A percentile compares a stretch with the other conserved stretches of the same genome.
Conservation (phyloP, 2,113 vertebrate genomes). For the Oryctolagus cuniculus region mOryCun1.1 NC_091434.1:150167501-150168000, state of each 20-base stretch:
- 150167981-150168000: conserved; percentile 62
- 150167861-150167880: conserved; percentile 64
- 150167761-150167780: neutral
- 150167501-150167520: neutral
- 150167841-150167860: conserved; percentile 63
- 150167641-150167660: neutral
- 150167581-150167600: neutral
- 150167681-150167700: neutral
- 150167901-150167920: conserved; percentile 73
- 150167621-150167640: neutral
- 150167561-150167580: neutral
- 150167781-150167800: conserved; percentile 56
- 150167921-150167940: conserved; percentile 76
- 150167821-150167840: conserved; percentile 44
- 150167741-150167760: neutral
- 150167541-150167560: neutral
- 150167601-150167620: neutral
- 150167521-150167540: neutral
- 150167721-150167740: neutral
- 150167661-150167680: neutral
- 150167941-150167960: conserved; percentile 79
- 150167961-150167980: conserved; percentile 77
- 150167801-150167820: neutral
- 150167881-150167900: conserved; percentile 55
- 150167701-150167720: neutral